phyloP scores from a whole-genome alignment of 1,140 invertebrate species.

The Amyelois transitella region DNA sequence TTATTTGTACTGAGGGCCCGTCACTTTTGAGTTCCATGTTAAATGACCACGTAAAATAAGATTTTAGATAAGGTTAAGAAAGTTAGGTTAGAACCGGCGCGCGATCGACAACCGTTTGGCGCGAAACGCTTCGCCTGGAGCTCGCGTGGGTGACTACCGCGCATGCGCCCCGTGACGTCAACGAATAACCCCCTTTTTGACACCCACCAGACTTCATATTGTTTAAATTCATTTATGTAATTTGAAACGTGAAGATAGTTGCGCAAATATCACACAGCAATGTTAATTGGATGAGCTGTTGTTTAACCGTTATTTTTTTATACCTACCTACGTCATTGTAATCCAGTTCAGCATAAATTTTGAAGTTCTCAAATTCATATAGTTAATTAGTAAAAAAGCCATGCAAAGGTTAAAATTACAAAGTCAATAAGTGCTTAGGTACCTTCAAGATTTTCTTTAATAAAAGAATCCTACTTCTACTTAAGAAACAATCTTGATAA shows the following conservation, averaged over 20 bases:
- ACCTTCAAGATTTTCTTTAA: too few species aligned
- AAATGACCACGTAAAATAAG: constrained; percentile 4
- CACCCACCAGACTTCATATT: constrained; percentile 26
- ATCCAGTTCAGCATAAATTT: too few species aligned
- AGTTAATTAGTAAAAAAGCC: too few species aligned
- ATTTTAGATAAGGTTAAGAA: constrained; percentile 17
- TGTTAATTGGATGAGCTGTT: too few species aligned
- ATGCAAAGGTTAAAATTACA: too few species aligned
- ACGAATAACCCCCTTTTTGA: constrained; percentile 38
- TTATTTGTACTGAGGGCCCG: constrained; percentile 27
- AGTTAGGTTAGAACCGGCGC: constrained; percentile 52
- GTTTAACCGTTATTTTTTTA: too few species aligned
- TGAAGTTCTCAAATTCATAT: too few species aligned
- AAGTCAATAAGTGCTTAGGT: too few species aligned
- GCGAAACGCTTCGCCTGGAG: constrained; percentile 45
- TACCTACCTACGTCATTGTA: too few species aligned
- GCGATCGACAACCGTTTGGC: constrained; percentile 54
- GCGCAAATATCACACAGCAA: too few species aligned
- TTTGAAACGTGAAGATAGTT: constrained; percentile 1
- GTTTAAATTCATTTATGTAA: constrained; percentile 16
- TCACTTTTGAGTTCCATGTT: constrained; percentile 41
- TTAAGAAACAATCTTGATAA: too few species aligned
- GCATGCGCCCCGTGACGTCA: constrained; percentile 62
- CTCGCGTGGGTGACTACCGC: constrained; percentile 46
- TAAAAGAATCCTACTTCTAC: too few species aligned